These are phyloP conservation scores for Lydus trimaculatus DNA, from an alignment of 2,888 invertebrate species.

Conservation along the genomic window DNA sequence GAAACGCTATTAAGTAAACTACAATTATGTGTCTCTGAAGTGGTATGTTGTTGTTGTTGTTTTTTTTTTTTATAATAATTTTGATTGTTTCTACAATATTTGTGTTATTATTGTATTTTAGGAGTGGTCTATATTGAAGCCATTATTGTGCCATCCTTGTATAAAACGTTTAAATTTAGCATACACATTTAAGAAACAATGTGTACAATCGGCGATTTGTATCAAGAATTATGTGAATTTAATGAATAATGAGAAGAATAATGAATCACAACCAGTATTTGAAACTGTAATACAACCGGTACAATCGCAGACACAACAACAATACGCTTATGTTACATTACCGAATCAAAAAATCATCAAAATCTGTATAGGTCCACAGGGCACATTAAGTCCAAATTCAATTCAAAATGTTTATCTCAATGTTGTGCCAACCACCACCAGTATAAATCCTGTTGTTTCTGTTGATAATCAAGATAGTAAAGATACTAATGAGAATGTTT, in stretches of 20 bases:
- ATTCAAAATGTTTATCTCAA: conserved; percentile 56
- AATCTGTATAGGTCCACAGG: conserved; percentile 47
- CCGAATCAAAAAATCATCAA: conserved; percentile 54
- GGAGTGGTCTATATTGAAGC: conserved; percentile 55
- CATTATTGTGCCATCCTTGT: conserved; percentile 55
- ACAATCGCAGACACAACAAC: conserved; percentile 24
- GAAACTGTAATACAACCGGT: background rate
- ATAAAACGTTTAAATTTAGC: conserved; percentile 54
- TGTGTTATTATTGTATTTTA: conserved; percentile 41
- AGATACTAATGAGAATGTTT: conserved; percentile 54
- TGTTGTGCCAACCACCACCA: conserved; percentile 49
- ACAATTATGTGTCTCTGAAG: conserved; percentile 56
- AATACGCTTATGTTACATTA: conserved; percentile 46
- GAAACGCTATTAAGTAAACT: conserved; percentile 55
- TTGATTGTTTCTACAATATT: conserved; percentile 12
- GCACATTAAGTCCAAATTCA: conserved; percentile 39
- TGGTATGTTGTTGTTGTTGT: conserved; percentile 49
- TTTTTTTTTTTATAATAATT: conserved; percentile 1
- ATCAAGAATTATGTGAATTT: conserved; percentile 52
- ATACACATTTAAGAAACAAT: conserved; percentile 56
- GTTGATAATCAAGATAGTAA: conserved; percentile 40
- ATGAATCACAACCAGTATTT: conserved; percentile 39
- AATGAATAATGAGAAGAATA: conserved; percentile 37
- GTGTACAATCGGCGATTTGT: conserved; percentile 52
- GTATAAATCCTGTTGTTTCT: conserved; percentile 20